Evolutionary conservation across 2,113 vertebrate species (phyloP).

Genomic region (Pseudopipra pipra): DNA sequence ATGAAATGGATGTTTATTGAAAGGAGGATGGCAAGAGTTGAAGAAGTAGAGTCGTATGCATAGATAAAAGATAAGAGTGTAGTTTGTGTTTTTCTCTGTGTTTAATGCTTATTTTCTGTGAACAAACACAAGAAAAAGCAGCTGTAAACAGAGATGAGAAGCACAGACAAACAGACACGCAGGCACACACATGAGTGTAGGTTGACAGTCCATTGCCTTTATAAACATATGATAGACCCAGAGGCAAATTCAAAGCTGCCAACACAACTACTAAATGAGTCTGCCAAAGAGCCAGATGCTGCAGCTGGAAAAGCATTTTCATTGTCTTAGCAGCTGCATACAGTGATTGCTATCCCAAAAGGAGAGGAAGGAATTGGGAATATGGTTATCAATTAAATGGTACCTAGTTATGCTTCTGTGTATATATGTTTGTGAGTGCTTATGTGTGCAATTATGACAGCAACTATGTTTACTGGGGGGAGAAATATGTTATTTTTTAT

Average conservation of each 20-base stretch:
- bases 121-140: background rate
- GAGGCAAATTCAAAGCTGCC: constrained; percentile 49
- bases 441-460: background rate
- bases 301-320: constrained; percentile 18
- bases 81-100: background rate
- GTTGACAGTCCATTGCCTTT: constrained; percentile 47
- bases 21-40: background rate
- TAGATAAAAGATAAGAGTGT: background rate
- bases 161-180: background rate
- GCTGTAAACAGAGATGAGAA: background rate
- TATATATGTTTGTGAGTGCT: background rate
- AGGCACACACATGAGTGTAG: background rate
- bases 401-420: background rate
- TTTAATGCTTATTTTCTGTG: background rate
- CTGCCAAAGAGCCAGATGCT: constrained; percentile 57
- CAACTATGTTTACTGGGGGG: background rate
- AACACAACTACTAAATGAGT: constrained; percentile 21
- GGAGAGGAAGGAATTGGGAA: background rate
- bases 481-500: background rate
- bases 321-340: constrained; percentile 52
- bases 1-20: background rate
- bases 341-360: background rate
- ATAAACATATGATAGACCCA: constrained; percentile 52
- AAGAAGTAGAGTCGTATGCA: background rate
- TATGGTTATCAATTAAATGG: background rate